Base-by-base conservation (phyloP, 2,888 invertebrate species). In the Zygogramma bicolorata region DNA sequence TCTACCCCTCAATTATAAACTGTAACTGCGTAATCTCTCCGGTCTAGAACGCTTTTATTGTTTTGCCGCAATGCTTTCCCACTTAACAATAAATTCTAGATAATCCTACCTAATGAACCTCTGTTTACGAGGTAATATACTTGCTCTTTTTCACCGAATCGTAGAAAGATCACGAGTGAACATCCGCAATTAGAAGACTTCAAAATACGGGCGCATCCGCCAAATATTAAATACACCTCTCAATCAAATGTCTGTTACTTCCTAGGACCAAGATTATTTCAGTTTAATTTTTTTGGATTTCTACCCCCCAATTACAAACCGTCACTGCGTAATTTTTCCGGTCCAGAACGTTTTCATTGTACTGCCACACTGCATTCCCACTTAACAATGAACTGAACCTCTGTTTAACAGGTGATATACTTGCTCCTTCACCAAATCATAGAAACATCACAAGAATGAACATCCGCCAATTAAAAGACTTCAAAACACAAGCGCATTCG, bases 1-100 rank as follows among this genome's bases (percentile, higher is more conserved):
- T 70, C 68, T 65, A 57, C 62, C n/a, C n/a, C 70, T 73, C 71
- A 75, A 77, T 77, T 76, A 75, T 73, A 69, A 66, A 67, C 73
- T 68, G 66, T 70, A 75, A 72, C 59, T 46, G 58, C 49, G 71
- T 75, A 77, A 74, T 75, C 74, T 76, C 38, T 27, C 8, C 73
- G 53, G 22, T 53, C 53, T 53, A 25, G 53, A 13, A 15, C 53
- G 0, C 70, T 70, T 73, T 73, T 73, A 70, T 59, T 61, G 59
- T 53, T 61, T 70, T 46, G 49, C 65, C 22, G 59, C 34, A 68
- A 46, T 63, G 59, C 71, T 53, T 68, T 60, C 65, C n/a, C 58
- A 67, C 70, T 73, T 70, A 46, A 63, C 66, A 59, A 70, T 73
- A 73, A 65, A 73, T 73, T 73, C 46, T 59, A 62, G 66, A 66